Base-by-base conservation (phyloP, 2,113 vertebrate genomes). In the Toxotes jaculatrix region DNA sequence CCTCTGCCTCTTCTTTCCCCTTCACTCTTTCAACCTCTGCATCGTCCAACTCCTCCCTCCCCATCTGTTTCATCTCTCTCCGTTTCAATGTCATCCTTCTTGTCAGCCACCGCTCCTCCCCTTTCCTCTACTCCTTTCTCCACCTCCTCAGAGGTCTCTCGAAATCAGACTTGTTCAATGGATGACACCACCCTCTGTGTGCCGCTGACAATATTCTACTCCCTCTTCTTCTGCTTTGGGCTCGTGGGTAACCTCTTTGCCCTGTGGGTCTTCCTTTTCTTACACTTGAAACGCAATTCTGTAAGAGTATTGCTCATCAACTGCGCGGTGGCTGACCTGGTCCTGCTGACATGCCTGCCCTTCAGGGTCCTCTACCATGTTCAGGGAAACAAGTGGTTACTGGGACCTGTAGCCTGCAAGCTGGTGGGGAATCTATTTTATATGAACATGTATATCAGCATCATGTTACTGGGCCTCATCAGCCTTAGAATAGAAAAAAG, bases 401-500 rank as follows among this genome's bases (percentile, higher is more conserved):
- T 97, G 31, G 96, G 96, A 62, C 7, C 59, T 36, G 1, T 0
- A 0, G 70, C 92, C 42, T 99, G 98, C 92, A 93, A n/a, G 47
- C 0, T 93, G 31, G 96, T 95, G 0, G 96, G 95, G 43, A 98
- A 95, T 69, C 61, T 98, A 45, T 99, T 99, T 49, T 99, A 99
- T 91, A 98, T 97, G 93, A 99, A 97, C 91, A 96, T 99, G 91
- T 99, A 99, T 64, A 66, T 97, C 80, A 99, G 98, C 76, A 97
- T 99, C 75, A 89, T 95, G 0, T 74, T 99, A 19, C 89, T 99
- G 77, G 98, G 97, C 70, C 95, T 97, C 76, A 91, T 99, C 79
- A 97, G 98, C 64, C 23, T 96, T 27, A 27, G 27, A 27, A 27
- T 27, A 27, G 27, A 27, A 27, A 27, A 27, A 27, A 27, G 27